A percentile compares a stretch with the other conserved stretches of the same genome.
Conservation (phyloP, 2,888 invertebrate genomes). For the Heliconius ethilla region DNA sequence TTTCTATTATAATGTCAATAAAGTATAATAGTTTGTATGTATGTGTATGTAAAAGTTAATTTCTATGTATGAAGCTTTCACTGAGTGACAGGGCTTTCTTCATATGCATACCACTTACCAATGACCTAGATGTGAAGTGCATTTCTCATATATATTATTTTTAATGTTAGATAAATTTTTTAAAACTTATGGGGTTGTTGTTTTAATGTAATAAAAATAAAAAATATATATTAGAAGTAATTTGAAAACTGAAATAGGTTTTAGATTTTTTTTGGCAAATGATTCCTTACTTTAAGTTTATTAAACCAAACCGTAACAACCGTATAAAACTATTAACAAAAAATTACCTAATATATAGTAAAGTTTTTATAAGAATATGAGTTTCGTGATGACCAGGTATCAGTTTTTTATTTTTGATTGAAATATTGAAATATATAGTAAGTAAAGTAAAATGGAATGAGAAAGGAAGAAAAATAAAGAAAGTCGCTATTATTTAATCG, state of each 20-base stretch:
- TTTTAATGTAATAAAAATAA: too few species aligned
- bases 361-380: background rate
- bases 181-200: too few species aligned
- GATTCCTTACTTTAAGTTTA: too few species aligned
- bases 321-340: background rate
- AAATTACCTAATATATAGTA: background rate
- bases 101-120: conserved; percentile 1
- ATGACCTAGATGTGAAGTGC: background rate
- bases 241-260: too few species aligned
- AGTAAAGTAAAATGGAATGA: background rate
- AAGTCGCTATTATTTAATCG: background rate
- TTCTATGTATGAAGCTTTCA: conserved; percentile 28
- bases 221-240: too few species aligned
- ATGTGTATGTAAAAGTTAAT: conserved; percentile 11
- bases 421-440: too few species aligned
- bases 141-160: background rate
- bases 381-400: background rate
- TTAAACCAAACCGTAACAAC: too few species aligned
- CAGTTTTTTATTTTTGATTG: background rate
- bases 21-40: background rate
- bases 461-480: too few species aligned
- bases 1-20: conserved; percentile 18
- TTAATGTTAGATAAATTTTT: background rate
- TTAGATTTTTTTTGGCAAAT: too few species aligned
- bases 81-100: conserved; percentile 15